Base-by-base conservation (phyloP, 2,888 invertebrate genomes). In the Amiota communis region DNA sequence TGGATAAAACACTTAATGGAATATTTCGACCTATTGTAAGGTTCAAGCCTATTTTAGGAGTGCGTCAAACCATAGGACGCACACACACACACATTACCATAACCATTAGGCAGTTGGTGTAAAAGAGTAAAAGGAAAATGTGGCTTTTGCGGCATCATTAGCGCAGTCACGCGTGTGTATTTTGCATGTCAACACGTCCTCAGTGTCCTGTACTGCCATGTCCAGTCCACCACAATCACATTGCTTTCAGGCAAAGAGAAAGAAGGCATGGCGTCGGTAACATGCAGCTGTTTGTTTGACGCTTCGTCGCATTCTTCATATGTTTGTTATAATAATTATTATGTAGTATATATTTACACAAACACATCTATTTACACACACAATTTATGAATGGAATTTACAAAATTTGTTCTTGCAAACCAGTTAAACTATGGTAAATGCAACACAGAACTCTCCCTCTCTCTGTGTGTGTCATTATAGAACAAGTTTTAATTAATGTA, bases 401-500 rank as follows among this genome's bases (percentile, higher is more conserved):
- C n/a, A 12, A 23, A 46, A 15, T 63, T 46, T 46, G 11, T 46
- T 11, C 46, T 46, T 63, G 63, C 63, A 46, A 46, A 8, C n/a
- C 63, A 23, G 4, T 20, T 20, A 15, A 59, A 17, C 9, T 8
- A n/a, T n/a, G n/a, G n/a, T n/a, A 15, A 59, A 15, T 59, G 15
- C 23, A 59, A 59, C 20, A 20, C 20, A 20, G 8, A 63, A 15
- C 63, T 23, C 6, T 36, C 36, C 6, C 36, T 36, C 36, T 6
- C 36, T 6, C 36, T 23, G 23, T 36, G 6, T 36, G 36, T 36
- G 36, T 36, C 36, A 36, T 36, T 36, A 72, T 70, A 53, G 17
- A 59, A 56, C 47, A 23, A 51, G 13, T 78, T 79, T 80, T 84
- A 81, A 81, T 81, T 82, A 84, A 77, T 73, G 78, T 75, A 82